Base-by-base conservation (phyloP, 2,888 invertebrate species). In the Caenorhabditis afra region DNA sequence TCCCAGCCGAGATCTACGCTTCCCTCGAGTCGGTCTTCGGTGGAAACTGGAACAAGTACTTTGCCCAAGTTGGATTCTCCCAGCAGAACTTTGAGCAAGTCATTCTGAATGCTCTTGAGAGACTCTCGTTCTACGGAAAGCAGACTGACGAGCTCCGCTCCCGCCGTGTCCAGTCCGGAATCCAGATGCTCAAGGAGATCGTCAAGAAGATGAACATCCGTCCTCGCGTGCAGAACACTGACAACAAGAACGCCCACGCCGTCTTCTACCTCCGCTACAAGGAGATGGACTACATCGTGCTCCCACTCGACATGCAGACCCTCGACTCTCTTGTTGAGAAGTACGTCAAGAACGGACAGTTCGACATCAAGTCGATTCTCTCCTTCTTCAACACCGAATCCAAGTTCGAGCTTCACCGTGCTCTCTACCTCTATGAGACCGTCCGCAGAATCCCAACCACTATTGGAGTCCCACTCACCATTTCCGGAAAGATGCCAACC, bases 1-100 rank as follows among this genome's bases (percentile, higher is more conserved):
- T 85, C 41, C 81, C 80, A 70, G 78, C 77, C 65, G 70, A 85
- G 50, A 22, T 82, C 39, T 53, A 64, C 35, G 62, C 71, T 41
- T 65, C 80, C 3, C 29, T 87, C 37, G 79, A 87, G 61, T 41
- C 83, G 7, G 57, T 81, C 45, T 53, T 80, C 73, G 67, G 64
- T 61, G 86, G 87, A 44, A 66, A 81, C 77, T 86, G 83, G 85
- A 71, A 78, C 68, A 85, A 84, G 62, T 70, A 85, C 76, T 59
- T 84, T 61, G 73, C 77, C 59, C 83, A 85, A 45, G 41, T 85
- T 47, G 82, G 81, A 64, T 66, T 84, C 74, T 76, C 82, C n/a
- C 86, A 86, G 67, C 73, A 84, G 52, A 81, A 82, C 77, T 37
- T 86, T 37, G 83, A 86, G 22, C 59, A 75, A 50, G 50, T 83